Conservation (phyloP, 2,888 invertebrate genomes). For the Perizoma affinitatum region DNA sequence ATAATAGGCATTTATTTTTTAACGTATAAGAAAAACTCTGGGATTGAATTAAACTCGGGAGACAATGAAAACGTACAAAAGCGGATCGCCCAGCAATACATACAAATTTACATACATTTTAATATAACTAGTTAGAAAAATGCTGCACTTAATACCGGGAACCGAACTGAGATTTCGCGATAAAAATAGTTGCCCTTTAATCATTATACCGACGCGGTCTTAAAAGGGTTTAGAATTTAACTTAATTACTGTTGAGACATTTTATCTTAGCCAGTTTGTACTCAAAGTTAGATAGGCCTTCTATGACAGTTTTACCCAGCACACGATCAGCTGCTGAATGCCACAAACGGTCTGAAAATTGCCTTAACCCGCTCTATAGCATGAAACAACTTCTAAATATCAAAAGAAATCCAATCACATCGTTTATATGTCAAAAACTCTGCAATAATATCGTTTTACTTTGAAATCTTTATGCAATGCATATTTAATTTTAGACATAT, state of each 20-base stretch:
- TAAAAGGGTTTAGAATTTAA: neutral
- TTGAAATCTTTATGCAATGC: too few relatives aligned
- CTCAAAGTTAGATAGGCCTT: neutral
- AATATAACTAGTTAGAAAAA: slow-evolving; percentile 44
- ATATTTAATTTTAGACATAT: too few relatives aligned
- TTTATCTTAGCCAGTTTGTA: neutral
- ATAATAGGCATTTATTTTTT: too few relatives aligned
- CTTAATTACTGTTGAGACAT: neutral
- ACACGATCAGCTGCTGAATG: too few relatives aligned
- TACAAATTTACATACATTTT: slow-evolving; percentile 67
- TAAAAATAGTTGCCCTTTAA: slow-evolving; percentile 27
- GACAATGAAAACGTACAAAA: slow-evolving; percentile 53
- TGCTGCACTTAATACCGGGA: slow-evolving; percentile 35
- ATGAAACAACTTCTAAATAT: too few relatives aligned
- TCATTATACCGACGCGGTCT: slow-evolving; percentile 3
- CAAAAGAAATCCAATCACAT: too few relatives aligned
- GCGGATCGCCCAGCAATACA: slow-evolving; percentile 56
- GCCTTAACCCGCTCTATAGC: too few relatives aligned
- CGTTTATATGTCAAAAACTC: too few relatives aligned
- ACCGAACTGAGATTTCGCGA: slow-evolving; percentile 38
- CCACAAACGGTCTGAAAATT: too few relatives aligned
- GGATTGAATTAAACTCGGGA: neutral
- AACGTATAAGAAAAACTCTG: too few relatives aligned
- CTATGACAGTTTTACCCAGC: too few relatives aligned
- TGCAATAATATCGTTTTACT: too few relatives aligned